Evolutionary conservation across 2,797 vertebrate species (phyloP), one percentile per base, ranked within the genome.

Genomic region (Botia kubotai): DNA sequence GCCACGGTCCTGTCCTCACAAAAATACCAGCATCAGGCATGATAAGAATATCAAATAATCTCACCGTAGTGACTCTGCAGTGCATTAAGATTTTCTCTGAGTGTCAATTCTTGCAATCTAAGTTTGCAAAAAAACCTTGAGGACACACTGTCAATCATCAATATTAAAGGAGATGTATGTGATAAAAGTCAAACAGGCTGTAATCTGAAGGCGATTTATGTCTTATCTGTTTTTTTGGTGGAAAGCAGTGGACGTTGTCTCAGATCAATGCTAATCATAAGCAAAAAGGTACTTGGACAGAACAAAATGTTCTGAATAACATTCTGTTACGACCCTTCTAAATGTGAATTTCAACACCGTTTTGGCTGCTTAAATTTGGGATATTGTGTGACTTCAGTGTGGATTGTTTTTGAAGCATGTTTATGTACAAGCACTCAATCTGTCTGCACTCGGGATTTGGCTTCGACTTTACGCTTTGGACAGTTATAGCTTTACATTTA

Each of bases 271-370:
- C 52, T 53, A 17, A 53, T n/a, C 14, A n/a, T 53, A 16, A 16
- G 52, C 14, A 17, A 16, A 17, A 17, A n/a, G 16, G 6, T 17
- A 53, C 14, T 17, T 2, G 5, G 52, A 53, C 52, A 53, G 52
- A 53, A 53, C 16, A 53, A 53, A 53, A 53, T 46, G 71, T 80
- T 72, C 79, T 80, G 62, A 73, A 73, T 80, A 52, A 80, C 65
- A 74, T 80, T 74, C 65, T n/a, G n/a, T n/a, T n/a, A n/a, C n/a
- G n/a, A n/a, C 11, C 48, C 13, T 50, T 14, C 8, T 14, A 50
- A 50, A 12, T 50, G 11, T 50, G 11, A 12, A 50, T 50, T 50
- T 13, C 11, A 50, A n/a, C n/a, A n/a, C n/a, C 14, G 4, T 43
- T 43, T 1, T 5, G 10, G 10, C 0, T 43, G 39, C 6, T 6